Evolutionary conservation across 2,113 vertebrate species (phyloP).

Genomic region (Gopherus evgoodei): DNA sequence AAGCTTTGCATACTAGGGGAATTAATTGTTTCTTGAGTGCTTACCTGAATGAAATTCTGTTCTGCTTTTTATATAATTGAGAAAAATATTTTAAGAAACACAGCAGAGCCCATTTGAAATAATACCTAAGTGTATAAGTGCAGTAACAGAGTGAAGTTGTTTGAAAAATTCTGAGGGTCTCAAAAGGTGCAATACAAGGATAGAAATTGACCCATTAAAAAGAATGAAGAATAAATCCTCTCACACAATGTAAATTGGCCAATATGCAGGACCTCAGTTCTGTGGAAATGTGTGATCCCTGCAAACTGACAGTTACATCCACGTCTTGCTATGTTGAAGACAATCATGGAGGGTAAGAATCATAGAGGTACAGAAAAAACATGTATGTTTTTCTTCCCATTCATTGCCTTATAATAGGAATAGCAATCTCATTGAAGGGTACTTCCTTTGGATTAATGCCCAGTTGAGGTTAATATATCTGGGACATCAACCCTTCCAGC

Average conservation of each 20-base stretch:
- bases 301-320: conserved; percentile 11
- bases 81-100: neutral
- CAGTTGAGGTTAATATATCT: conserved; percentile 54
- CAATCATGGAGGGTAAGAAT: conserved; percentile 42
- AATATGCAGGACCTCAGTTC: neutral
- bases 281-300: conserved; percentile 29
- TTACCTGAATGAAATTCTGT: neutral
- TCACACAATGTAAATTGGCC: conserved; percentile 20
- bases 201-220: neutral
- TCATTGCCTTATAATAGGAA: conserved; percentile 58
- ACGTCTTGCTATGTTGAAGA: conserved; percentile 53
- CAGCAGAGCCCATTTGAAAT: neutral
- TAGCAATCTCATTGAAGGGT: neutral
- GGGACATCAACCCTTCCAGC: conserved; percentile 56
- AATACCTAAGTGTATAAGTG: neutral
- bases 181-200: neutral
- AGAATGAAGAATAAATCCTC: conserved; percentile 22
- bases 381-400: conserved; percentile 12
- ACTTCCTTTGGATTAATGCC: conserved; percentile 67
- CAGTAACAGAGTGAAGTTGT: neutral
- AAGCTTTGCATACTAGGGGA: neutral
- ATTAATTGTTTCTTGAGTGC: neutral
- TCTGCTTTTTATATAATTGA: neutral
- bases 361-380: conserved; percentile 1
- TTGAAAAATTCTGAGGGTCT: neutral